Conservation (phyloP, 2,797 vertebrate genomes). For the Chiroxiphia lanceolata region DNA sequence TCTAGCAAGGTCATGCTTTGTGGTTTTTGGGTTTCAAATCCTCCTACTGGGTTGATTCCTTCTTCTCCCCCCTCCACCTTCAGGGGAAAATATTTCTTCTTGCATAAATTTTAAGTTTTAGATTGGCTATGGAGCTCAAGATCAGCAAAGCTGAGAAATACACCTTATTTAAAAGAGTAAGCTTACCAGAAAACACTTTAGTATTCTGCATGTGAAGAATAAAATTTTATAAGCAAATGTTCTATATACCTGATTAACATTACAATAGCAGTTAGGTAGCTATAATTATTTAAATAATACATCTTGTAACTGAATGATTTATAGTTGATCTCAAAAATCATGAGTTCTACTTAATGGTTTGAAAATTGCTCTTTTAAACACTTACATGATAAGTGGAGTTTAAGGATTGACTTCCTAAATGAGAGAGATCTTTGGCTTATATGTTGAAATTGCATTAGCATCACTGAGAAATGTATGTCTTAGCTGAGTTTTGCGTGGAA, state of each 20-base stretch:
- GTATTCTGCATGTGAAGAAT: constrained; percentile 14
- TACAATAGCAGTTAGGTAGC: background rate
- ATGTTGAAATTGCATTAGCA: background rate
- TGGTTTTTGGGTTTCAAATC: background rate
- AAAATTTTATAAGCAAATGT: constrained; percentile 27
- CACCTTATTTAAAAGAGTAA: constrained; percentile 15
- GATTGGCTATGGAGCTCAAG: background rate
- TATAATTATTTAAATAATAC: constrained; percentile 3
- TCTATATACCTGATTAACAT: constrained; percentile 10
- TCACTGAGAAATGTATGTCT: background rate
- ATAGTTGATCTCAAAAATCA: background rate
- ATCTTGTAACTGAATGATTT: background rate
- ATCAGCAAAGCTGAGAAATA: background rate
- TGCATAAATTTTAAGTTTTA: background rate
- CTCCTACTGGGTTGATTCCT: background rate
- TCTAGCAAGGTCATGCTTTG: background rate
- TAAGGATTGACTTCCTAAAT: background rate
- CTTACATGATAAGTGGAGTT: background rate
- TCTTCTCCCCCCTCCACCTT: background rate
- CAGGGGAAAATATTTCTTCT: background rate
- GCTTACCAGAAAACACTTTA: background rate
- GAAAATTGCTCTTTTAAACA: background rate
- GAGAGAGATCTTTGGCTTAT: background rate
- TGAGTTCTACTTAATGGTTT: background rate
- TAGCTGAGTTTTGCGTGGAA: background rate